These are phyloP conservation scores for Eurytoma californica DNA, from an alignment of 2,888 invertebrate genomes.

Conservation along the genomic window DNA sequence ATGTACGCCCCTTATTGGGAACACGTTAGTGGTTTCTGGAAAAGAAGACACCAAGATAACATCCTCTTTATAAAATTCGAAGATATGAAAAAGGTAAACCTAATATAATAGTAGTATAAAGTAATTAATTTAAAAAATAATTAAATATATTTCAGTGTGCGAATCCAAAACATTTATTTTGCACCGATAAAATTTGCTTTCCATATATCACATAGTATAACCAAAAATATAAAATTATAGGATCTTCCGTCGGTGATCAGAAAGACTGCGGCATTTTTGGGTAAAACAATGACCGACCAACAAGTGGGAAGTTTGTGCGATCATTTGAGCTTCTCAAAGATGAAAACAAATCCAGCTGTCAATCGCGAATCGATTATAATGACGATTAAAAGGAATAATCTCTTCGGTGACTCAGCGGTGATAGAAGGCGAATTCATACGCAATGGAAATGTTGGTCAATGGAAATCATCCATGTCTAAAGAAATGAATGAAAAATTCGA, in stretches of 20 bases:
- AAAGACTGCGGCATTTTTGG: constrained; percentile 77
- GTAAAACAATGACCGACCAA: constrained; percentile 73
- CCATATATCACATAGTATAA: too few species aligned
- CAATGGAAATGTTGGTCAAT: constrained; percentile 75
- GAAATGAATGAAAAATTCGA: constrained; percentile 75
- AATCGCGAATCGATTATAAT: constrained; percentile 74
- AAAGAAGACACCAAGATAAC: constrained; percentile 58
- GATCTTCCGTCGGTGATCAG: constrained; percentile 51
- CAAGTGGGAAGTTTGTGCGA: constrained; percentile 75
- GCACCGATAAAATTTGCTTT: too few species aligned
- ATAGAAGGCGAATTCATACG: constrained; percentile 74
- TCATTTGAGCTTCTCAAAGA: constrained; percentile 79
- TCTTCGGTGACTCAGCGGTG: constrained; percentile 37
- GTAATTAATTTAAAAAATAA: not conserved
- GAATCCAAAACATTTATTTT: too few species aligned
- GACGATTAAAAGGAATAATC: constrained; percentile 68
- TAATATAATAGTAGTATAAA: not conserved
- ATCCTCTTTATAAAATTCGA: constrained; percentile 66
- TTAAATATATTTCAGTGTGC: too few species aligned
- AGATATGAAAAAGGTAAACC: constrained; percentile 66
- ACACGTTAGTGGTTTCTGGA: constrained; percentile 64
- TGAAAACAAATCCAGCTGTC: constrained; percentile 78
- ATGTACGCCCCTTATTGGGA: constrained; percentile 65
- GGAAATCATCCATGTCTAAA: constrained; percentile 71
- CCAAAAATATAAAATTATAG: constrained; percentile 2